Conservation (phyloP, 2,113 vertebrate species). For the Conger conger region DNA sequence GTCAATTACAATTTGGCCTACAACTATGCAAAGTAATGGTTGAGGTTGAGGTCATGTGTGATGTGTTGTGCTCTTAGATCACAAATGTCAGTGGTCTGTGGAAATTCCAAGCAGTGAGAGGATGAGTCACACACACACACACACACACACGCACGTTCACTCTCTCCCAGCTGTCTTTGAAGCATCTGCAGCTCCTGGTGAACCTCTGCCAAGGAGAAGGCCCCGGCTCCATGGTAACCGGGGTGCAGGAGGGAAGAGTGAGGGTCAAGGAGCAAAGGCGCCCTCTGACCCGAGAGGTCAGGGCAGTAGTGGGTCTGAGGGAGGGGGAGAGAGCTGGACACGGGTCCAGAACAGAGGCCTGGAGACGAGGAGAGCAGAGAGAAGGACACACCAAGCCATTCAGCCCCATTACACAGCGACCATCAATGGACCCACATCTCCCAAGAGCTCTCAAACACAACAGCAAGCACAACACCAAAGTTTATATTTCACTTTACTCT, state of each 20-base stretch:
- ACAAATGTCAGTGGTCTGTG: background rate
- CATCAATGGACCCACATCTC: background rate
- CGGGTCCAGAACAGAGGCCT: slow-evolving; percentile 66
- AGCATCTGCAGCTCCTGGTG: slow-evolving; percentile 91
- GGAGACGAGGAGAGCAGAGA: slow-evolving; percentile 49
- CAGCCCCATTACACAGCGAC: background rate
- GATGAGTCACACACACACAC: background rate
- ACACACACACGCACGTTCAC: slow-evolving; percentile 61
- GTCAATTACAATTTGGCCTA: background rate
- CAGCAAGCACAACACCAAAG: background rate
- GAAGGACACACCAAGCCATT: background rate
- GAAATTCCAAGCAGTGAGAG: background rate
- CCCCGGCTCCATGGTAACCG: slow-evolving; percentile 58
- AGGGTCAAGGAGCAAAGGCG: slow-evolving; percentile 54
- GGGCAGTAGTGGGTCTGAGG: slow-evolving; percentile 44
- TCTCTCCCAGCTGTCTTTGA: slow-evolving; percentile 83
- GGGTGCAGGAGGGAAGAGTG: slow-evolving; percentile 43
- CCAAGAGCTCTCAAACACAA: background rate
- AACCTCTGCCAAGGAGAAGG: slow-evolving; percentile 82
- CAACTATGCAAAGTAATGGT: background rate
- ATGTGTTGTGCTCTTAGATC: background rate
- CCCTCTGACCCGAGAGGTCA: slow-evolving; percentile 44
- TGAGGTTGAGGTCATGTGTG: background rate
- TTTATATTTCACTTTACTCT: background rate
- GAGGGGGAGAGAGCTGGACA: slow-evolving; percentile 52